phyloP scores from a whole-genome alignment of 2,888 invertebrate species.

The Aspidiotus destructor region DNA sequence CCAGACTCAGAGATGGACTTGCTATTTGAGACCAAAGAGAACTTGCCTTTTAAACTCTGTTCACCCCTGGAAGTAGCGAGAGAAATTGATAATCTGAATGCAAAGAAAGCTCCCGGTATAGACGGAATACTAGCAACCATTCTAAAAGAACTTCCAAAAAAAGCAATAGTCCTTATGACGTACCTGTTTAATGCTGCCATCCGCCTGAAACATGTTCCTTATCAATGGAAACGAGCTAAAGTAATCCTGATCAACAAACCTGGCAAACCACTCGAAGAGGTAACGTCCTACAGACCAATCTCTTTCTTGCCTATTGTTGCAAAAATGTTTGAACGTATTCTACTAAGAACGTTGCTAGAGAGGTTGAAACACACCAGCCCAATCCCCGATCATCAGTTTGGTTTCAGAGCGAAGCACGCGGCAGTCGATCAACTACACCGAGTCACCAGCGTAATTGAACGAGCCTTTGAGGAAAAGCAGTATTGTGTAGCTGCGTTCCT shows the following conservation, averaged over 20 bases:
- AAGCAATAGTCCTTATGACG: slow-evolving; percentile 35
- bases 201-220: slow-evolving; percentile 36
- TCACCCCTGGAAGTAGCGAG: neutral
- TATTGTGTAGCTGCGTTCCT: no score
- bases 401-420: no score
- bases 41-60: neutral
- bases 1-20: neutral
- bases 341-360: no score
- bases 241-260: slow-evolving; percentile 30
- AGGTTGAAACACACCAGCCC: no score
- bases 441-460: no score
- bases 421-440: no score
- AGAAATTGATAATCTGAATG: neutral
- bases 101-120: slow-evolving; percentile 35
- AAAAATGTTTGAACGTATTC: no score
- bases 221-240: slow-evolving; percentile 36
- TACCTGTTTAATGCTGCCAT: slow-evolving; percentile 37
- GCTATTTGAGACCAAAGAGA: neutral
- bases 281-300: no score
- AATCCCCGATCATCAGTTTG: no score
- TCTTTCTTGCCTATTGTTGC: no score
- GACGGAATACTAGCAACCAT: slow-evolving; percentile 35
- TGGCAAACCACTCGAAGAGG: neutral
- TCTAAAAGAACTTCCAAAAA: slow-evolving; percentile 37
- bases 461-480: no score